phyloP scores from a whole-genome alignment of 2,888 invertebrate genomes.

The Ormyrus labotus region DNA sequence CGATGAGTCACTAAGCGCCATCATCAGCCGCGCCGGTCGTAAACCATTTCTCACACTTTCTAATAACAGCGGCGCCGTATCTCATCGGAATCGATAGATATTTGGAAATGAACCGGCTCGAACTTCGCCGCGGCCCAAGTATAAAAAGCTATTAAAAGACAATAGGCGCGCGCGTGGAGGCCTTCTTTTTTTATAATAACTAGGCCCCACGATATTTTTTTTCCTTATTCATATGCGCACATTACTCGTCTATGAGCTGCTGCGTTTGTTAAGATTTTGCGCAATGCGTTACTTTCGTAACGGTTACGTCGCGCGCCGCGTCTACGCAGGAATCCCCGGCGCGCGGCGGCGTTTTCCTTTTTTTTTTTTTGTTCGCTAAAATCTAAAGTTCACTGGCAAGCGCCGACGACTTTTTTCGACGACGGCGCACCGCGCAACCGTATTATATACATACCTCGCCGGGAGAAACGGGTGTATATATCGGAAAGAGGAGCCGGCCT shows the following conservation, averaged over 20 bases:
- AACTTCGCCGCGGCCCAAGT: slow-evolving; percentile 15
- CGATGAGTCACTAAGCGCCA: slow-evolving; percentile 20
- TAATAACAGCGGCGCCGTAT: slow-evolving; percentile 10
- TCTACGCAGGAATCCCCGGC: slow-evolving; percentile 11
- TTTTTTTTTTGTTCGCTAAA: slow-evolving; percentile 4
- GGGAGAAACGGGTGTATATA: too few relatives aligned
- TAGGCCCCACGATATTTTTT: background rate
- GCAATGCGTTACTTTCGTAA: slow-evolving; percentile 42
- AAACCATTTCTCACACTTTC: slow-evolving; percentile 22
- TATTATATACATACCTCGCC: background rate
- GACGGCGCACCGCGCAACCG: background rate
- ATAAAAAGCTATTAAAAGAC: slow-evolving; percentile 31
- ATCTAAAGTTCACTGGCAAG: slow-evolving; percentile 42
- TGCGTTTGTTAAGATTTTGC: slow-evolving; percentile 1
- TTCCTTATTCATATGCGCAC: background rate
- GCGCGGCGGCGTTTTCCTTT: background rate
- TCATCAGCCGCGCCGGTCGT: background rate
- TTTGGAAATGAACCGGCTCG: slow-evolving; percentile 13
- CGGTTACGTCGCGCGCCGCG: slow-evolving; percentile 10
- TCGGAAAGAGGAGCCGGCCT: background rate
- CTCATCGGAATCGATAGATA: slow-evolving; percentile 18
- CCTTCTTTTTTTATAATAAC: background rate
- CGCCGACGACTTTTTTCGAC: background rate
- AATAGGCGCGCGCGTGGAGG: slow-evolving; percentile 14
- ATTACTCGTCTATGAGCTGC: background rate